A percentile compares a stretch with the other conserved stretches of the same genome.
These are phyloP conservation scores for Platycnemis pennipes DNA, from an alignment of 2,888 invertebrate species.

Conservation along the genomic window DNA sequence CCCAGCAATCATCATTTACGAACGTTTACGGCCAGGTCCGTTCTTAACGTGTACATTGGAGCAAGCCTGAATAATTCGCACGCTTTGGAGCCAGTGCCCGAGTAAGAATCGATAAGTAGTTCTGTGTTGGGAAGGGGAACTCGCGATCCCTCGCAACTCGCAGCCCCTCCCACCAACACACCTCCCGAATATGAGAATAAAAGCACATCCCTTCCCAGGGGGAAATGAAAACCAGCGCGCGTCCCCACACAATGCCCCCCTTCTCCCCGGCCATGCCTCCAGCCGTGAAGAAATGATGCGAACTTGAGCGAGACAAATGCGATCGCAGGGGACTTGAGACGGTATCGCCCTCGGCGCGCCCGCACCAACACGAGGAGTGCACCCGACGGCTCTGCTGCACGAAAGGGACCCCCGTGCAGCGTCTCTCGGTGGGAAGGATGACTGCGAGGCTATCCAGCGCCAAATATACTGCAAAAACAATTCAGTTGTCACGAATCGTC, in stretches of 20 bases:
- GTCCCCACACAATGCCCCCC: not conserved
- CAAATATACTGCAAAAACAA: too few species aligned
- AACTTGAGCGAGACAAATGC: not conserved
- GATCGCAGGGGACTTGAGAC: not conserved
- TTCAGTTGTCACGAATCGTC: too few species aligned
- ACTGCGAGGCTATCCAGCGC: too few species aligned
- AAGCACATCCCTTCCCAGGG: constrained; percentile 15
- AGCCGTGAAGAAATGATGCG: not conserved
- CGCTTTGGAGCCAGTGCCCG: constrained; percentile 33
- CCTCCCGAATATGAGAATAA: not conserved
- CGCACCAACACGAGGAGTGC: not conserved
- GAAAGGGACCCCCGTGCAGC: too few species aligned
- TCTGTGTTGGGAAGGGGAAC: not conserved
- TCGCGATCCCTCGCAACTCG: not conserved
- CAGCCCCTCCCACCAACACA: not conserved
- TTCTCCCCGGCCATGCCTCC: not conserved
- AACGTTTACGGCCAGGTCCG: not conserved
- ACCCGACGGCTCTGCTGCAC: not conserved
- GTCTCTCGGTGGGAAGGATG: too few species aligned
- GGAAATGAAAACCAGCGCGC: not conserved
- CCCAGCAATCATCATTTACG: not conserved
- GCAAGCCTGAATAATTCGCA: constrained; percentile 43
- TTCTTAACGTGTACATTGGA: not conserved
- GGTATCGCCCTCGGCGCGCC: not conserved
- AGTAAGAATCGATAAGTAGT: constrained; percentile 51